Evolutionary conservation across 2,113 vertebrate genomes (phyloP).

Genomic region (Girardinichthys multiradiatus): DNA sequence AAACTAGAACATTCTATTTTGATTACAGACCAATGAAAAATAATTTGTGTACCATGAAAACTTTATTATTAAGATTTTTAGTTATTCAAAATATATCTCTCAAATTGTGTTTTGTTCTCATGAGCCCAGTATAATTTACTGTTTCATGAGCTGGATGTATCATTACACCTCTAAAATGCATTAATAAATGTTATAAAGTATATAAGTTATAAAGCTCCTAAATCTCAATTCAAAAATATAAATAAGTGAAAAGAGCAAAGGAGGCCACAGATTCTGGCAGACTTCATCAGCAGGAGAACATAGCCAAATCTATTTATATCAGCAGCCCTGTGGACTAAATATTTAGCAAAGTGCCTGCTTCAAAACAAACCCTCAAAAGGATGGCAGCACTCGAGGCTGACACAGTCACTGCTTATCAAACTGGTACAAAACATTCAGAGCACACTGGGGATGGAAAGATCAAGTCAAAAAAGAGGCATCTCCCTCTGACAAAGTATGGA

Average conservation of each 20-base stretch:
- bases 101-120: too few relatives aligned
- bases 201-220: too few relatives aligned
- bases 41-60: too few relatives aligned
- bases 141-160: too few relatives aligned
- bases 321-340: slow-evolving; percentile 49
- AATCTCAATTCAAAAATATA: too few relatives aligned
- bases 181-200: too few relatives aligned
- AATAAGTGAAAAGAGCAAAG: background rate
- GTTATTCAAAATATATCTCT: too few relatives aligned
- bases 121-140: too few relatives aligned
- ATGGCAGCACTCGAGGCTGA: background rate
- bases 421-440: slow-evolving; percentile 16
- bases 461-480: background rate
- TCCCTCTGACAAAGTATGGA: slow-evolving; percentile 1
- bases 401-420: slow-evolving; percentile 24
- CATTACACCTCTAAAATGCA: too few relatives aligned
- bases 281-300: slow-evolving; percentile 24
- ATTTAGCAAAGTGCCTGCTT: slow-evolving; percentile 52
- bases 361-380: slow-evolving; percentile 45
- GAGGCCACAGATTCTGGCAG: slow-evolving; percentile 20
- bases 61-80: too few relatives aligned
- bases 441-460: background rate
- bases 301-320: slow-evolving; percentile 58
- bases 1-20: background rate
- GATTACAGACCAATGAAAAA: background rate